Conservation (phyloP, 2,888 invertebrate genomes). For the Argyresthia albistria region DNA sequence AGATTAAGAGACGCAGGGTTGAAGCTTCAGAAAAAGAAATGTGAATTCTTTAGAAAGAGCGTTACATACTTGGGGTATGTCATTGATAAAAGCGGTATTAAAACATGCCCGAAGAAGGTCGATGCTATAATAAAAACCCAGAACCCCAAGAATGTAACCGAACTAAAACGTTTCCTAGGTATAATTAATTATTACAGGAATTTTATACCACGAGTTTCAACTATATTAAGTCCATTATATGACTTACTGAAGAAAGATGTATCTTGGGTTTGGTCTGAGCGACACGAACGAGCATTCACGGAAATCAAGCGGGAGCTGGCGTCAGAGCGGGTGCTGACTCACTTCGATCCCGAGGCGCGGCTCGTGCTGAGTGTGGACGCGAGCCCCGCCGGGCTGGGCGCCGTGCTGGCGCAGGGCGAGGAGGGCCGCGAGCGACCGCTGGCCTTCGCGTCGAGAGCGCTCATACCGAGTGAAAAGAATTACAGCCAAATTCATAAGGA, state of each 20-base stretch:
- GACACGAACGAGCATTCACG: not conserved
- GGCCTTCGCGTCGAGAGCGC: conserved; percentile 13
- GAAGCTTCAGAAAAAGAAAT: conserved; percentile 11
- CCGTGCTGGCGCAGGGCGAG: not conserved
- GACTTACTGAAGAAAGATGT: conserved; percentile 6
- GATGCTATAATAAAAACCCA: conserved; percentile 8
- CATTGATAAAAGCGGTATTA: conserved; percentile 7
- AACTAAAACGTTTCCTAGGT: conserved; percentile 10
- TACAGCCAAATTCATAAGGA: conserved; percentile 20
- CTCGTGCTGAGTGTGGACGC: conserved; percentile 2
- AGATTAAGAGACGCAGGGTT: conserved; percentile 10
- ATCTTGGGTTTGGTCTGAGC: conserved; percentile 8
- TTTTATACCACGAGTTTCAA: conserved; percentile 10
- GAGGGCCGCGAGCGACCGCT: conserved; percentile 4
- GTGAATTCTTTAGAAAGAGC: conserved; percentile 9
- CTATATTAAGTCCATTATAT: conserved; percentile 8
- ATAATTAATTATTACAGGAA: conserved; percentile 12
- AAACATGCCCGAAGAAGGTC: conserved; percentile 7
- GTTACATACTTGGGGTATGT: conserved; percentile 10
- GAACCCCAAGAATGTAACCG: conserved; percentile 6
- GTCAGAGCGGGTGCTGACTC: not conserved
- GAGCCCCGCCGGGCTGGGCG: not conserved
- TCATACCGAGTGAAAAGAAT: conserved; percentile 13
- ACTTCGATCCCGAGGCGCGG: not conserved
- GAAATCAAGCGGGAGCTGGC: not conserved